A percentile compares a stretch with the other conserved stretches of the same genome.
Conservation (phyloP, 2,888 invertebrate species). For the Lasioglossum leucozonium region DNA sequence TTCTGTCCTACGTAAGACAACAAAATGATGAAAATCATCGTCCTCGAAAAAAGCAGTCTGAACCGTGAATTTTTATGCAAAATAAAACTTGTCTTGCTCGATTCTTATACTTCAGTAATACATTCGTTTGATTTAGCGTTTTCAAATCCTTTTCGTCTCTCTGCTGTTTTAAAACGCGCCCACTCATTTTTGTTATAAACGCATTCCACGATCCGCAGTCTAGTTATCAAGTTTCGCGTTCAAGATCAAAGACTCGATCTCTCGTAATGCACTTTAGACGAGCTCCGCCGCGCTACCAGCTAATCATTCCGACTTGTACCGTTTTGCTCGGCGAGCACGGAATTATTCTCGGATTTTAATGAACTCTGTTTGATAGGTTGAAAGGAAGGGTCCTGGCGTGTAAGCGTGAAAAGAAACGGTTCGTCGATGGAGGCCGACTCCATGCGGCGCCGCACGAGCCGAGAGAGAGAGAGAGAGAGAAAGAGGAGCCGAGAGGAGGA, state of each 20-base stretch:
- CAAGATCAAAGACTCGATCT: neutral
- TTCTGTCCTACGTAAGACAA: neutral
- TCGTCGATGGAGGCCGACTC: neutral
- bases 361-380: neutral
- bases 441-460: slow-evolving; percentile 1
- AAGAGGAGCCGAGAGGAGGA: neutral
- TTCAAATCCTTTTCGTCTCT: neutral
- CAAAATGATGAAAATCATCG: too few species aligned
- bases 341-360: slow-evolving; percentile 1
- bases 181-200: neutral
- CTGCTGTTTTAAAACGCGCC: neutral
- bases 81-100: neutral
- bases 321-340: neutral
- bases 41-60: too few species aligned
- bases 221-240: neutral
- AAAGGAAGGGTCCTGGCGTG: neutral
- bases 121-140: too few species aligned
- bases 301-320: neutral
- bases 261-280: neutral
- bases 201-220: neutral
- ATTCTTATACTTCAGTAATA: too few species aligned
- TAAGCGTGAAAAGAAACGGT: slow-evolving; percentile 7
- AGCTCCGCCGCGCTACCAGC: neutral
- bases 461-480: too few species aligned
- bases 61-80: too few species aligned